phyloP scores from a whole-genome alignment of 2,113 vertebrate species.

The Syngnathoides biaculeatus region DNA sequence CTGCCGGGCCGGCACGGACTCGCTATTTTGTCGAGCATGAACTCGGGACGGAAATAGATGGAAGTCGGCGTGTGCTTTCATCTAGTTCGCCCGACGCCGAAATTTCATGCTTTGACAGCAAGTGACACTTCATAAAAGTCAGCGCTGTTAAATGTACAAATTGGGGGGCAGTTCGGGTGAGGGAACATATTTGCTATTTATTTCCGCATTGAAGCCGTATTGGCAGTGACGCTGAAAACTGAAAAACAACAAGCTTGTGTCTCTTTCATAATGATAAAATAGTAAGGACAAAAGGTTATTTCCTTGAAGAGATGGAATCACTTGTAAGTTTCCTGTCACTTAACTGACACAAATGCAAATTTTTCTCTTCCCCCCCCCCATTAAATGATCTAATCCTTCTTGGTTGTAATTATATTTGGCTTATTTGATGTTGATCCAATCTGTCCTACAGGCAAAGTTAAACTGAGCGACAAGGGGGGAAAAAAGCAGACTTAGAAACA shows the following conservation, averaged over 20 bases:
- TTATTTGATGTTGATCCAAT: slow-evolving; percentile 12
- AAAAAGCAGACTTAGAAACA: not conserved
- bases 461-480: not conserved
- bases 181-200: not conserved
- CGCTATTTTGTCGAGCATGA: not conserved
- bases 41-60: slow-evolving; percentile 6
- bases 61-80: slow-evolving; percentile 7
- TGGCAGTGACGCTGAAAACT: not conserved
- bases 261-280: not conserved
- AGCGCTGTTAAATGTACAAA: not conserved
- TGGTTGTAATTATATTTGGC: slow-evolving; percentile 11
- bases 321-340: slow-evolving; percentile 3
- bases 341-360: not conserved
- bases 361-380: not conserved
- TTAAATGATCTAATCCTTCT: slow-evolving; percentile 8
- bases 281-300: slow-evolving; percentile 4
- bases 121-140: slow-evolving; percentile 10
- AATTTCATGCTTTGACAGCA: slow-evolving; percentile 11
- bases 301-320: slow-evolving; percentile 6
- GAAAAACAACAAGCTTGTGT: not conserved
- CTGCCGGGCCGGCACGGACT: not conserved
- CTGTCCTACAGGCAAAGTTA: slow-evolving; percentile 8
- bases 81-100: not conserved
- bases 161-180: not conserved
- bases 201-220: not conserved